phyloP scores from a whole-genome alignment of 1,140 invertebrate genomes.

The Camponotus vicinus region DNA sequence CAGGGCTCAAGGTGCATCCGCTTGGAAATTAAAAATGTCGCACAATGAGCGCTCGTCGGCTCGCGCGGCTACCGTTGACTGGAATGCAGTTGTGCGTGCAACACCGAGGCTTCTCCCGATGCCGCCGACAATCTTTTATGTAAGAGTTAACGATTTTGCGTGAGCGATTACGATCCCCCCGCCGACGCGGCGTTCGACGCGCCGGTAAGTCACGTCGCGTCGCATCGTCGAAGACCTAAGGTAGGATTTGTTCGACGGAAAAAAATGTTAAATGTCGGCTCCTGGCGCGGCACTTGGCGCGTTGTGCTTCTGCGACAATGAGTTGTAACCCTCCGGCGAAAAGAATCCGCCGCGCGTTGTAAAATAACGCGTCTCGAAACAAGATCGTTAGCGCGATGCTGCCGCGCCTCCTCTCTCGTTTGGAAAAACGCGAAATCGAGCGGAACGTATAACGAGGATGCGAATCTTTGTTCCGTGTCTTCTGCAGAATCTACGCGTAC shows the following conservation, averaged over 20 bases:
- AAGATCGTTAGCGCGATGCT: slow-evolving; percentile 22
- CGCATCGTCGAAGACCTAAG: slow-evolving; percentile 14
- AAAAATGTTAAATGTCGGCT: slow-evolving; percentile 41
- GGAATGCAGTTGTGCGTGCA: slow-evolving; percentile 59
- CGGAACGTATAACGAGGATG: not conserved
- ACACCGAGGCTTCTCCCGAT: slow-evolving; percentile 17
- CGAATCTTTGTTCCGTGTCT: slow-evolving; percentile 1
- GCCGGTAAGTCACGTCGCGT: not conserved
- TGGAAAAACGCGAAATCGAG: slow-evolving; percentile 3
- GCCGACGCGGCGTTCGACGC: not conserved
- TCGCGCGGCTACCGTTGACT: slow-evolving; percentile 60
- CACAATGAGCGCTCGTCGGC: slow-evolving; percentile 78
- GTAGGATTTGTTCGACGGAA: slow-evolving; percentile 34
- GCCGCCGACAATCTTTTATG: slow-evolving; percentile 69
- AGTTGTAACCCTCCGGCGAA: slow-evolving; percentile 11
- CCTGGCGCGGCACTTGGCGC: slow-evolving; percentile 35
- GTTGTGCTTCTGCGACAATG: slow-evolving; percentile 39
- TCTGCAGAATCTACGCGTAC: not conserved
- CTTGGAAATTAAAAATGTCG: slow-evolving; percentile 83
- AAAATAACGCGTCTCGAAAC: slow-evolving; percentile 47
- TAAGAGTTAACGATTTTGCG: slow-evolving; percentile 78
- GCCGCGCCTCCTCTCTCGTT: not conserved
- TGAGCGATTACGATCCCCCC: slow-evolving; percentile 72
- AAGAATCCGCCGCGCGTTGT: slow-evolving; percentile 4
- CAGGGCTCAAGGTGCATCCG: slow-evolving; percentile 80